A percentile compares a stretch with the other conserved stretches of the same genome.
Evolutionary conservation across 2,888 invertebrate species (phyloP).

Genomic region (Aelia acuminata): DNA sequence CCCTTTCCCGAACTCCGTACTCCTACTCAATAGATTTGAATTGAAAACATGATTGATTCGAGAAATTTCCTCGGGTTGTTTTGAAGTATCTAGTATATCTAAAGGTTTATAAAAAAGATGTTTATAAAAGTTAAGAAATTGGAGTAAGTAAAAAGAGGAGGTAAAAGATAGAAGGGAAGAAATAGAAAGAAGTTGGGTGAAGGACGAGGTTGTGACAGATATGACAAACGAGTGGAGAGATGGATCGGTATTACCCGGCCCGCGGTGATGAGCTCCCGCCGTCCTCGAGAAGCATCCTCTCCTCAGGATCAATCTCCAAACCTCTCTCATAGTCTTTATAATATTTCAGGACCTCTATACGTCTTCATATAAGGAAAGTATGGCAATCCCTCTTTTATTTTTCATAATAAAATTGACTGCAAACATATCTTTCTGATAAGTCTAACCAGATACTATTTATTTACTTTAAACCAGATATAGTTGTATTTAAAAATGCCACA

Average conservation of each 20-base stretch:
- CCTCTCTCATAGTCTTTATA: neutral
- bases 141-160: constrained; percentile 30
- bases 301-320: constrained; percentile 5
- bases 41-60: too few relatives aligned
- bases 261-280: neutral
- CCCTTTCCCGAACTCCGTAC: too few relatives aligned
- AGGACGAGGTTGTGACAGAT: constrained; percentile 26
- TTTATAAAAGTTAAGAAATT: neutral
- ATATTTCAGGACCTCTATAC: neutral
- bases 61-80: too few relatives aligned
- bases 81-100: too few relatives aligned
- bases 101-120: neutral
- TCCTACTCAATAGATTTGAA: too few relatives aligned
- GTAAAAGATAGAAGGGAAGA: constrained; percentile 40
- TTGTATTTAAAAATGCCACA: too few relatives aligned
- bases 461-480: neutral
- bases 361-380: neutral
- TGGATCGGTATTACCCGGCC: constrained; percentile 45
- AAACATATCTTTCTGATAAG: neutral
- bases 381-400: neutral
- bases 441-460: neutral
- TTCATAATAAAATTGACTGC: neutral
- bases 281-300: neutral
- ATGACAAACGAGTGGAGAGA: constrained; percentile 51
- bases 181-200: neutral